phyloP scores from a whole-genome alignment of 2,113 vertebrate genomes.

The Symphodus melops region DNA sequence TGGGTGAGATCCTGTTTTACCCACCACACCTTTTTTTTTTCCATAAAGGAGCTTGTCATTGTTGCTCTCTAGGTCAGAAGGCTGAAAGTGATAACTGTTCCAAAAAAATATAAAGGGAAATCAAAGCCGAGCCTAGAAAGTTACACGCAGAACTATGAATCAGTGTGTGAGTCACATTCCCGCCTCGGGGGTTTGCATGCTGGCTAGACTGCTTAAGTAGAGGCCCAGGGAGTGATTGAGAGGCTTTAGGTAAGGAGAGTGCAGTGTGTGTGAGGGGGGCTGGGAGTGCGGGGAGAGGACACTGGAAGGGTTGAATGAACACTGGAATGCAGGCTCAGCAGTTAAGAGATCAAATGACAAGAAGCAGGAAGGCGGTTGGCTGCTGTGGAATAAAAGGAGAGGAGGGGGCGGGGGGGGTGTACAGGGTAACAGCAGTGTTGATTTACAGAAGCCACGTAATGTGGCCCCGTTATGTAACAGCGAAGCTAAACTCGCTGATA shows the following conservation, averaged over 20 bases:
- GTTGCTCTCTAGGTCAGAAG: neutral
- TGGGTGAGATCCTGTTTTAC: conserved; percentile 85
- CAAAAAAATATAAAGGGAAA: conserved; percentile 4
- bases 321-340: conserved; percentile 79
- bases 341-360: conserved; percentile 72
- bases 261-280: neutral
- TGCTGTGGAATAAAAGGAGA: conserved; percentile 54
- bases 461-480: conserved; percentile 66
- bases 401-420: conserved; percentile 28
- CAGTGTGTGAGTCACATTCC: conserved; percentile 17
- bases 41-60: no score
- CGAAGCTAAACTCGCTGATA: neutral
- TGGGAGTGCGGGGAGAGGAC: conserved; percentile 34
- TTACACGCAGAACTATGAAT: conserved; percentile 22
- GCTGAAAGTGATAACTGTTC: neutral
- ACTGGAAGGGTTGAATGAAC: conserved; percentile 74
- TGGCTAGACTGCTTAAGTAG: conserved; percentile 37
- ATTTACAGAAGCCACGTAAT: conserved; percentile 66
- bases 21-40: neutral
- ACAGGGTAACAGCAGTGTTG: conserved; percentile 52
- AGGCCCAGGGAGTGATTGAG: conserved; percentile 26
- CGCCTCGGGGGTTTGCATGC: conserved; percentile 9
- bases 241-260: conserved; percentile 41
- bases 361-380: conserved; percentile 62
- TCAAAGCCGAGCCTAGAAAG: conserved; percentile 2